Base-by-base conservation (phyloP, 2,797 vertebrate genomes). In the Sphaeramia orbicularis region DNA sequence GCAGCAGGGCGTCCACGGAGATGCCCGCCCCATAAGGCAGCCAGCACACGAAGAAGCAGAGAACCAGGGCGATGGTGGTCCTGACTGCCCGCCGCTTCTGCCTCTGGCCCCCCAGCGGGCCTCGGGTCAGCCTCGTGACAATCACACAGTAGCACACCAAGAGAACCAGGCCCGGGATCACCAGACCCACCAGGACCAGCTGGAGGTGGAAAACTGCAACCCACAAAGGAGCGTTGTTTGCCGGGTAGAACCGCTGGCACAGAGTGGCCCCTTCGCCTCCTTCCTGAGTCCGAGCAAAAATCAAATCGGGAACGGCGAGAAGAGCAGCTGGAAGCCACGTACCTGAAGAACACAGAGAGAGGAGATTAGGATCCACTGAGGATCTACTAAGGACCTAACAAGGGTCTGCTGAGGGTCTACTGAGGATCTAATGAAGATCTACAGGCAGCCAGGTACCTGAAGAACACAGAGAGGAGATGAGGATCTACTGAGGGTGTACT, bases 11-110 rank as follows among this genome's bases (percentile, higher is more conserved):
- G 36, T 99, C 97, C 1, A 96, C 93, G 42, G 94, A 95, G 88
- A 99, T 96, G 40, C 96, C 95, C 0, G 91, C 92, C 8, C 97
- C 97, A 59, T 99, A 99, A 0, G 98, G 98, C 55, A 99, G 90
- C 98, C 97, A 99, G 93, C 98, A 99, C 76, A 95, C 88, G 9
- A 99, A 99, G 91, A 99, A 99, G 79, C 97, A 96, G 0, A 99
- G 91, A 52, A 99, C 97, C 76, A 99, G 88, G 2, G 96, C 96
- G 15, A 99, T 95, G 0, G 98, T 99, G 69, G 97, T 99, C 91
- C 97, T 95, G 72, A 99, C 94, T 1, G 98, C 98, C 65, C 97
- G 96, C 51, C 97, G 94, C 82, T 99, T 99, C 89, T 98, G 97
- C 73, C 96, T 94, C 89, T 98, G 97, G 10, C 96, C 95, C 32